These are phyloP conservation scores for Marmota monax DNA, from an alignment of 2,113 vertebrate genomes.

Conservation along the genomic window DNA sequence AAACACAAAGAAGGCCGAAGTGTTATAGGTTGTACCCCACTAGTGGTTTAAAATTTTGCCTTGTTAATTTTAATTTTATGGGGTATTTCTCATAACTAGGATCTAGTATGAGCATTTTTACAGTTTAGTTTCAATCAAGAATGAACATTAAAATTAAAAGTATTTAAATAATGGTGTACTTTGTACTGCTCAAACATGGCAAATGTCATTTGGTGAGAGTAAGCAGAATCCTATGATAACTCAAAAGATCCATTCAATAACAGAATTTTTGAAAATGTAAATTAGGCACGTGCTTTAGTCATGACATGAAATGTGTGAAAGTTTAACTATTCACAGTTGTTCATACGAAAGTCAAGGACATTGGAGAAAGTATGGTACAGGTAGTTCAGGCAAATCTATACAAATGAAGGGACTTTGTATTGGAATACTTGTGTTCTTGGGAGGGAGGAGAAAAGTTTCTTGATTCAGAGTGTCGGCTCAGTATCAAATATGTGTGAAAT, in stretches of 20 bases:
- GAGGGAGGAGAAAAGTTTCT: background rate
- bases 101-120: background rate
- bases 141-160: slow-evolving; percentile 18
- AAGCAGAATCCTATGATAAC: background rate
- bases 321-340: background rate
- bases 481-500: background rate
- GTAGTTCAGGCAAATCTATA: background rate
- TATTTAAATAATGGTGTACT: background rate
- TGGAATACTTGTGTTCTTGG: background rate
- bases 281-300: background rate
- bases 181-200: background rate
- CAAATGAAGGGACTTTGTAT: background rate
- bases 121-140: background rate
- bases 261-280: slow-evolving; percentile 14
- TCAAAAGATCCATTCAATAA: background rate
- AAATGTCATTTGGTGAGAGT: background rate
- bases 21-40: background rate
- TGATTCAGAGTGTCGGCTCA: background rate
- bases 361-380: background rate
- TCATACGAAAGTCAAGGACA: background rate
- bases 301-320: background rate
- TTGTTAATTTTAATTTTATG: slow-evolving; percentile 31
- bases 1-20: slow-evolving; percentile 31
- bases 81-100: background rate
- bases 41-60: slow-evolving; percentile 30